These are phyloP conservation scores for Habroteleia sp. DNA, from an alignment of 2,888 invertebrate species.

Conservation along the genomic window DNA sequence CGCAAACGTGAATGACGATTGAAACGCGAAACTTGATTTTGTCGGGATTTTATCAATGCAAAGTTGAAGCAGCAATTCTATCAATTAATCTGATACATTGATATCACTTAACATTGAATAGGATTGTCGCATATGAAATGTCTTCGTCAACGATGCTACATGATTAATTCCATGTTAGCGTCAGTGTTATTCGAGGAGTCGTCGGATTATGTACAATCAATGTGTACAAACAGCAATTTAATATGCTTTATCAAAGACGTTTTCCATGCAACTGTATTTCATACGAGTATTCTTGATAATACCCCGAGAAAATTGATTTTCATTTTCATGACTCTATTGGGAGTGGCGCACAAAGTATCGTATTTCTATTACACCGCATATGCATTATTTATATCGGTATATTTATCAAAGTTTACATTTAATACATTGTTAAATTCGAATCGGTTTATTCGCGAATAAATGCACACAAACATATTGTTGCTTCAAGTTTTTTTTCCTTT, in stretches of 20 bases:
- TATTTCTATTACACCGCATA: constrained; percentile 28
- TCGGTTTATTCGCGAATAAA: constrained; percentile 21
- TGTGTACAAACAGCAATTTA: constrained; percentile 48
- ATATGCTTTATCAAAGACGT: constrained; percentile 56
- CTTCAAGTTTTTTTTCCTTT: constrained; percentile 1
- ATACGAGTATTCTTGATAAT: constrained; percentile 51
- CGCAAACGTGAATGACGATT: not conserved
- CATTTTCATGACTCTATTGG: constrained; percentile 46
- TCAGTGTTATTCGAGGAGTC: constrained; percentile 41
- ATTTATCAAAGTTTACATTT: constrained; percentile 40
- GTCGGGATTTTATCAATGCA: constrained; percentile 8
- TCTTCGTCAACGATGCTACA: constrained; percentile 50
- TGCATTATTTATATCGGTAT: constrained; percentile 41
- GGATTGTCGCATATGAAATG: constrained; percentile 44
- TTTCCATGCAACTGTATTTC: constrained; percentile 51
- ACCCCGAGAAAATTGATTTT: constrained; percentile 52
- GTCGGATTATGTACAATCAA: constrained; percentile 49
- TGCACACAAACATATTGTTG: constrained; percentile 3
- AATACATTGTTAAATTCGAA: constrained; percentile 40
- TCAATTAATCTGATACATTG: constrained; percentile 44
- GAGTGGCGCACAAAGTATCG: constrained; percentile 23
- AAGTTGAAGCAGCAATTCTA: constrained; percentile 19
- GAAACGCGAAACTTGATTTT: constrained; percentile 1
- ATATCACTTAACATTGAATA: constrained; percentile 42
- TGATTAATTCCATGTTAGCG: constrained; percentile 50